A percentile compares a stretch with the other conserved stretches of the same genome.
Conservation (phyloP, 2,888 invertebrate species). For the Agonopterix subpropinquella region DNA sequence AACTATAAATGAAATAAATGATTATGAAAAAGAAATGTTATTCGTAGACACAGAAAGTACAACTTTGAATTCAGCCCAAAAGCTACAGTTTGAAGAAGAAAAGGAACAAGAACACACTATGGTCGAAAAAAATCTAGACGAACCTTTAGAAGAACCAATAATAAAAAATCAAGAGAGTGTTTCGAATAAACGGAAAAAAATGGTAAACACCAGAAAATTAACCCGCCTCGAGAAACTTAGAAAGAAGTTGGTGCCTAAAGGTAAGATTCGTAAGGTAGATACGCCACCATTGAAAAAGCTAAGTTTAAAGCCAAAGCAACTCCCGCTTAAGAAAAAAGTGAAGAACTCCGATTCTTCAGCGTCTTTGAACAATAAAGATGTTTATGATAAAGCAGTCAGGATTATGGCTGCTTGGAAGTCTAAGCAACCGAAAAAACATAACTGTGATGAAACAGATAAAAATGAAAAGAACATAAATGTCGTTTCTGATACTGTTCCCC, state of each 20-base stretch:
- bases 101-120: not conserved
- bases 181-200: conserved; percentile 6
- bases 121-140: not conserved
- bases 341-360: conserved; percentile 7
- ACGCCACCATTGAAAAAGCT: conserved; percentile 17
- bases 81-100: conserved; percentile 3
- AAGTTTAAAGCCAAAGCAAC: conserved; percentile 19
- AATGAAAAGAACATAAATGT: too few relatives aligned
- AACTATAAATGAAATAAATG: too few relatives aligned
- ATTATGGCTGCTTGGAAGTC: conserved; percentile 43
- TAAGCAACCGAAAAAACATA: conserved; percentile 17
- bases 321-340: conserved; percentile 7
- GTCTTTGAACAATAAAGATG: conserved; percentile 35
- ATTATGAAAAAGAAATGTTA: too few relatives aligned
- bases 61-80: not conserved
- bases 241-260: conserved; percentile 37
- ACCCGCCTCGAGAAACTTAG: conserved; percentile 44
- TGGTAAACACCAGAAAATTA: conserved; percentile 27
- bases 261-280: conserved; percentile 36
- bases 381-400: conserved; percentile 51
- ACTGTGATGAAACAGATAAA: not conserved
- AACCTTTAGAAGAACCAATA: conserved; percentile 1
- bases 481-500: too few relatives aligned
- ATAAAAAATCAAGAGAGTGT: not conserved
- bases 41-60: too few relatives aligned